A percentile compares a stretch with the other conserved stretches of the same genome.
Evolutionary conservation across 2,797 vertebrate genomes (phyloP).

Genomic region (Rachycentron canadum): DNA sequence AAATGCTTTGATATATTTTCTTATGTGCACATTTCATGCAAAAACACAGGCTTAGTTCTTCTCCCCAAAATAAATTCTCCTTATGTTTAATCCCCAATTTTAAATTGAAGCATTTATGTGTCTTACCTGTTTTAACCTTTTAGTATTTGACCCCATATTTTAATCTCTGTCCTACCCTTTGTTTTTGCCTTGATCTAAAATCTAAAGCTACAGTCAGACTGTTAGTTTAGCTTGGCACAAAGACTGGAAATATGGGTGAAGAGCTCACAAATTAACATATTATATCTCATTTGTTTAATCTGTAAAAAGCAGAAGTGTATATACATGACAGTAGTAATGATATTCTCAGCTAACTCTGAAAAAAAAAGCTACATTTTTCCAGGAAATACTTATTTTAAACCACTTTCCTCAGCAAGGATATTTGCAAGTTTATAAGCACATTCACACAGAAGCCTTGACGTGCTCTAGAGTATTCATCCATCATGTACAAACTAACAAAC

Average conservation of each 20-base stretch:
- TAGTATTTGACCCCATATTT: neutral
- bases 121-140: neutral
- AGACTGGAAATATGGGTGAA: neutral
- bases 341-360: neutral
- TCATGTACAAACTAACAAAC: constrained; percentile 36
- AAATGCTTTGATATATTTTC: too few relatives aligned
- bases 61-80: too few relatives aligned
- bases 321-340: neutral
- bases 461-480: constrained; percentile 54
- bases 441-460: constrained; percentile 31
- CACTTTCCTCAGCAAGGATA: neutral
- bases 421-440: constrained; percentile 2
- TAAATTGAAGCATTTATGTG: too few relatives aligned
- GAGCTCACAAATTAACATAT: neutral
- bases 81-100: too few relatives aligned
- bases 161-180: neutral
- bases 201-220: neutral
- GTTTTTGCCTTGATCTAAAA: neutral
- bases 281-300: neutral
- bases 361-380: neutral
- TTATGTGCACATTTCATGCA: too few relatives aligned
- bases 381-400: neutral
- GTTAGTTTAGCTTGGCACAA: neutral
- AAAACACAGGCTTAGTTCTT: too few relatives aligned
- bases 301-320: neutral